Evolutionary conservation across 2,888 invertebrate species (phyloP), one percentile per base, ranked within the genome.

Genomic region (Drosophila emarginata): DNA sequence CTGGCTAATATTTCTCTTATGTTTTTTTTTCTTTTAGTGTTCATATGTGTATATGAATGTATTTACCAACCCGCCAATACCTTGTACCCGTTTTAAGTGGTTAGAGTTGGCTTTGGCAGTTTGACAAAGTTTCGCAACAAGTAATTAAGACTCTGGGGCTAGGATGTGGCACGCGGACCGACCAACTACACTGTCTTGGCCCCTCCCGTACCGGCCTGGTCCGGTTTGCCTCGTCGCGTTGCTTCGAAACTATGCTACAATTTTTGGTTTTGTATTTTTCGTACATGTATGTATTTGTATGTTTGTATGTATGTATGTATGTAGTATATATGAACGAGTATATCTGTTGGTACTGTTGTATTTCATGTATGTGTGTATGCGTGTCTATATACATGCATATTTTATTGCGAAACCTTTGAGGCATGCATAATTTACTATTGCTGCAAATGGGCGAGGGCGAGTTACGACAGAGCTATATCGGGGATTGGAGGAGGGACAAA

Each of bases 381-480:
- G 26, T 61, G 36, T 51, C 32, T 36, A 50, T 36, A 51, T 51
- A 51, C 28, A 50, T 61, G 36, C 53, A 61, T 61, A 61, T 61
- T 61, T 61, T 61, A 61, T 61, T 53, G 32, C 18, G 57, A 61
- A 78, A 69, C 71, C 76, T 74, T 71, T 78, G 76, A 67, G 71
- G 79, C 79, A 79, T 77, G 72, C 77, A 78, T 79, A 78, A 78
- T 79, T 72, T 39, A 57, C 57, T 54, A 15, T 36, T 39, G n/a
- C 57, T 23, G 39, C 21, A 57, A 21, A 57, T 39, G 37, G 37
- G 23, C 21, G 9, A 23, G 57, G 37, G 9, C 26, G 52, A n/a
- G 52, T 32, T 9, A 32, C 32, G 14, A 9, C 6, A 50, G 28
- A 39, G 14, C 39, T 14, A 39, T 9, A 32, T 32, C 14, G 39